These are phyloP conservation scores for Anoura caudifer DNA, from an alignment of 2,113 vertebrate genomes.

Conservation along the genomic window DNA sequence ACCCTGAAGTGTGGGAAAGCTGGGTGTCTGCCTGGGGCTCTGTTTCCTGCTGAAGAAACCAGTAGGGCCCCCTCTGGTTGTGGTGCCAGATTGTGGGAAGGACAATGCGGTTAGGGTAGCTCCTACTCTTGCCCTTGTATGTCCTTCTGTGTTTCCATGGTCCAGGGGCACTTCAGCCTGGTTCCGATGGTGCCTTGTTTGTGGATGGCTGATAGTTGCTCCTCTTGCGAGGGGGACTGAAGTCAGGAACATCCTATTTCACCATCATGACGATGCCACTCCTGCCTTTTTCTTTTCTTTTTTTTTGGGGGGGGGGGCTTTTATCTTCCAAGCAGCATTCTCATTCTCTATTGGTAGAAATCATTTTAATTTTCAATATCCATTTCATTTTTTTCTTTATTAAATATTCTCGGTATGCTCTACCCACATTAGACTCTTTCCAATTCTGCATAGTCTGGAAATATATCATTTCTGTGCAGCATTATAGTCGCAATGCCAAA, in stretches of 20 bases:
- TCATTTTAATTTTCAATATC: neutral
- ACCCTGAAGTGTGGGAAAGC: neutral
- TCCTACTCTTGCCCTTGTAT: too few relatives aligned
- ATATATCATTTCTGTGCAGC: neutral
- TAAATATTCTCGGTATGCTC: neutral
- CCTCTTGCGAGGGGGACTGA: neutral
- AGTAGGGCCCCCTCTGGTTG: neutral
- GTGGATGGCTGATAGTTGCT: neutral
- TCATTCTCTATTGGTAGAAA: neutral
- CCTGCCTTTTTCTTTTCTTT: neutral
- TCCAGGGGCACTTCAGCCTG: neutral
- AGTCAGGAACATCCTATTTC: neutral
- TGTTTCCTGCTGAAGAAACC: neutral
- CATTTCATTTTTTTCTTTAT: neutral
- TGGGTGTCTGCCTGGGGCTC: neutral
- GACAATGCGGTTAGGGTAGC: accelerated
- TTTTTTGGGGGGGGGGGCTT: too few relatives aligned
- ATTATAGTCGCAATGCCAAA: neutral
- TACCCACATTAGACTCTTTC: neutral
- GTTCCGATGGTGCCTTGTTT: neutral
- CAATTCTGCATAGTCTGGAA: neutral
- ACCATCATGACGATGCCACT: neutral
- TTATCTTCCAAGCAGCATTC: neutral
- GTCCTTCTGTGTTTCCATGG: neutral
- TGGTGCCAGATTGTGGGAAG: neutral